Evolutionary conservation across 2,888 invertebrate genomes (phyloP), one percentile per base, ranked within the genome.

Genomic region (Timema cristinae): DNA sequence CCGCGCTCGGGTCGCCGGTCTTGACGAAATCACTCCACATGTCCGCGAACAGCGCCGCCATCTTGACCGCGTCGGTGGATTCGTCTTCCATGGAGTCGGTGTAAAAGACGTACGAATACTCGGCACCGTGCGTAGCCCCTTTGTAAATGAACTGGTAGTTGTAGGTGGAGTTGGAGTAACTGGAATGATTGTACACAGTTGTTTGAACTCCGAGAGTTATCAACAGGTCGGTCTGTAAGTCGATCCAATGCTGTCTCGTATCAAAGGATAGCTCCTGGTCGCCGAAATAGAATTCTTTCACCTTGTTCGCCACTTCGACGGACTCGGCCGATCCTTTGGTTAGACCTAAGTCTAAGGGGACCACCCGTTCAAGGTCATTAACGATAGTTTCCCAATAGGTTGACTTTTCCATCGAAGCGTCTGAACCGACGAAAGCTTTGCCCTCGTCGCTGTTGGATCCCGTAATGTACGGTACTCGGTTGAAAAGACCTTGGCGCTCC

Each of bases 91-190:
- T 63, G 11, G 32, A 47, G 0, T 2, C 63, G 16, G 10, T 6
- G 63, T 63, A 63, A 13, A 63, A 32, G 10, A 63, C 47, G 63
- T 47, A 63, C 63, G 9, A 9, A n/a, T 47, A 63, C 63, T 63
- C 63, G 9, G 47, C 47, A 6, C 63, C 32, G 47, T 63, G 63
- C 0, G 11, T n/a, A 2, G 63, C 63, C 47, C 32, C 48, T 16
- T 48, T 48, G 63, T 63, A 63, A 11, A 48, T 63, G 63, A 63
- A 47, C 63, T 63, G 63, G 13, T 63, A 63, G 32, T n/a, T 63
- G 47, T 63, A 63, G 6, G n/a, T 15, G 1, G 47, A 47, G 47
- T 9, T 7, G 4, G 63, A 63, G 63, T 63, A 48, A 10, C 63
- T 63, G 5, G 47, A 32, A 9, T 63, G 63, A 13, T 6, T 5